phyloP scores from a whole-genome alignment of 2,113 vertebrate species.

The Etheostoma cragini region DNA sequence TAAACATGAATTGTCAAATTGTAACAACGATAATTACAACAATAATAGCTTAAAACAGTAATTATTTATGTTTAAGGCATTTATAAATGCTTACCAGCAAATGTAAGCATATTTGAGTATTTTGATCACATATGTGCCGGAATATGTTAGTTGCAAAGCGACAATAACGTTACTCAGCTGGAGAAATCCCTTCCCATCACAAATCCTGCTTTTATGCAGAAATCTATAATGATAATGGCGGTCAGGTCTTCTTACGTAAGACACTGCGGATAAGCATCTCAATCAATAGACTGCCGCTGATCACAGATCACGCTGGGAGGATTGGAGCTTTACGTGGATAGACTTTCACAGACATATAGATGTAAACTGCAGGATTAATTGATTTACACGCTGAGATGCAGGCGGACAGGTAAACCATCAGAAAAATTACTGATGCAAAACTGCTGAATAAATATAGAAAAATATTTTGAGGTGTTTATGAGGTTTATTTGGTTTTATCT shows the following conservation, averaged over 20 bases:
- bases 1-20: too few relatives aligned
- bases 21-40: not conserved
- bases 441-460: not conserved
- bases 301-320: not conserved
- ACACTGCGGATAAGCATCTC: conserved; percentile 48
- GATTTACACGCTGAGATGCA: not conserved
- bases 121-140: not conserved
- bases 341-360: conserved; percentile 18
- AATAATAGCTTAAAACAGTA: not conserved
- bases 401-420: not conserved
- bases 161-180: not conserved
- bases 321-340: conserved; percentile 12
- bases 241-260: conserved; percentile 36
- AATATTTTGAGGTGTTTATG: not conserved
- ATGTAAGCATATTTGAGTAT: not conserved
- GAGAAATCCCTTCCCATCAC: not conserved
- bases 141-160: not conserved
- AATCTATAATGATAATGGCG: conserved; percentile 25
- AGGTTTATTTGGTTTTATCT: not conserved
- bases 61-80: not conserved
- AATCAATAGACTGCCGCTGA: conserved; percentile 42
- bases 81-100: not conserved
- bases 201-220: conserved; percentile 9
- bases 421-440: conserved; percentile 6
- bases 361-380: conserved; percentile 46